phyloP scores from a whole-genome alignment of 2,113 vertebrate species.

The Pygoscelis antarcticus region DNA sequence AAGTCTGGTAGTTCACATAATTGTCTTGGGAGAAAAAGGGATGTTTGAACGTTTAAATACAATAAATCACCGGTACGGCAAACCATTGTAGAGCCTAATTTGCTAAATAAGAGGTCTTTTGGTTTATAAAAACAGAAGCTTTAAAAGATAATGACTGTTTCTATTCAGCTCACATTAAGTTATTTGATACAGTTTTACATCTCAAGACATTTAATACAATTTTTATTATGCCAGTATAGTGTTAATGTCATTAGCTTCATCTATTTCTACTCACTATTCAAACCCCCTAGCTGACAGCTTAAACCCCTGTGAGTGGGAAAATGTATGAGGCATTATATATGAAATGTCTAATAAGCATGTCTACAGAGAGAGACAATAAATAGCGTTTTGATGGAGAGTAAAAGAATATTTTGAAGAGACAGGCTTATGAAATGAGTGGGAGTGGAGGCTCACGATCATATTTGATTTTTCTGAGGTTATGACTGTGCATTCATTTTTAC shows the following conservation, averaged over 20 bases:
- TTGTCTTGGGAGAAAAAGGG: not conserved
- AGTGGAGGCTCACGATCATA: not conserved
- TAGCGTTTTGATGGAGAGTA: conserved; percentile 53
- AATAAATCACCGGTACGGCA: not conserved
- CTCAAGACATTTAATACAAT: not conserved
- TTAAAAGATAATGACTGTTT: conserved; percentile 9
- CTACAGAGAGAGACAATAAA: conserved; percentile 53
- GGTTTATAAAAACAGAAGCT: not conserved
- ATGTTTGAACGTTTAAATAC: not conserved
- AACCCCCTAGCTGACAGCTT: not conserved
- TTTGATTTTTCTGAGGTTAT: conserved; percentile 38
- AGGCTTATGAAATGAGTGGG: conserved; percentile 49
- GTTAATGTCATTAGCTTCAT: conserved; percentile 36
- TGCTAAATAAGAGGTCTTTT: not conserved
- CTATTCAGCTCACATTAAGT: not conserved
- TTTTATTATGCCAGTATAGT: not conserved
- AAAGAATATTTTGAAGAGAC: conserved; percentile 51
- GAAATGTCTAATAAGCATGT: conserved; percentile 53
- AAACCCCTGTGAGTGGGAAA: conserved; percentile 51
- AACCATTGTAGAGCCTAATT: not conserved
- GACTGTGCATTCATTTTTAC: conserved; percentile 12
- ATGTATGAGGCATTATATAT: not conserved
- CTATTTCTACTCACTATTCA: conserved; percentile 26
- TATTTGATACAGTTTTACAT: not conserved
- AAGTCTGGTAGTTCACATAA: not conserved